These are phyloP conservation scores for Sinocyclocheilus maitianheensis DNA, from an alignment of 2,113 vertebrate genomes.

Conservation along the genomic window DNA sequence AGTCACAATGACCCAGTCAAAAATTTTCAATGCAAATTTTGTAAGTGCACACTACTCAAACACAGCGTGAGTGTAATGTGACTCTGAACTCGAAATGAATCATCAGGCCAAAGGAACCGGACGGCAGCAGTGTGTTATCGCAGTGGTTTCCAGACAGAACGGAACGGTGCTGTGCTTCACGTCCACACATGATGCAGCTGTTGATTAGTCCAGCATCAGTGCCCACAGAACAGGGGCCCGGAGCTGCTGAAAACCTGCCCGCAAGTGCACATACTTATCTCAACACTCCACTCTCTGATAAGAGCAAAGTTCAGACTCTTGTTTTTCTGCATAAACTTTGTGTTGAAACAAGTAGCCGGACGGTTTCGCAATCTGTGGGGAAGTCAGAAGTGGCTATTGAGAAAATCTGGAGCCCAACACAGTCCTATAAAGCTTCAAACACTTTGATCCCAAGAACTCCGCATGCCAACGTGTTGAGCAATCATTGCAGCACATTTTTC, in stretches of 20 bases:
- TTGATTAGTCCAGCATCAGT: conserved; percentile 32
- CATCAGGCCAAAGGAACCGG: neutral
- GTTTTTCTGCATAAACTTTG: conserved; percentile 21
- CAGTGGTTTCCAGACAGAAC: neutral
- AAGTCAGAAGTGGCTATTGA: conserved; percentile 38
- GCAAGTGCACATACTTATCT: neutral
- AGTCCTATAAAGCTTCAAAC: conserved; percentile 46
- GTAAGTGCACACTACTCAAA: neutral
- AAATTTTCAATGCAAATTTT: neutral
- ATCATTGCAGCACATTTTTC: conserved; percentile 37
- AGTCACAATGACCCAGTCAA: neutral
- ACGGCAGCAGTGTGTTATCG: conserved; percentile 16
- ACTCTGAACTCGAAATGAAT: neutral
- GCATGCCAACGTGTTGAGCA: conserved; percentile 46
- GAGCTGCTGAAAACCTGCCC: conserved; percentile 1
- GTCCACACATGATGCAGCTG: conserved; percentile 20
- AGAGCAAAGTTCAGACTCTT: conserved; percentile 20
- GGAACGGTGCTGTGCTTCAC: conserved; percentile 27
- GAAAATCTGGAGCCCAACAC: conserved; percentile 49
- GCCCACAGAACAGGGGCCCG: neutral
- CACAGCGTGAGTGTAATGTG: neutral
- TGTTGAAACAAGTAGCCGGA: conserved; percentile 34
- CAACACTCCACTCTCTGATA: conserved; percentile 36
- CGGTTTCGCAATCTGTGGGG: neutral
- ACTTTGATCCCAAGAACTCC: conserved; percentile 42